Percentiles rank a stretch among this genome's conserved stretches.
Evolutionary conservation across 2,888 invertebrate species (phyloP).

Genomic region (Sarcophaga caerulescens): DNA sequence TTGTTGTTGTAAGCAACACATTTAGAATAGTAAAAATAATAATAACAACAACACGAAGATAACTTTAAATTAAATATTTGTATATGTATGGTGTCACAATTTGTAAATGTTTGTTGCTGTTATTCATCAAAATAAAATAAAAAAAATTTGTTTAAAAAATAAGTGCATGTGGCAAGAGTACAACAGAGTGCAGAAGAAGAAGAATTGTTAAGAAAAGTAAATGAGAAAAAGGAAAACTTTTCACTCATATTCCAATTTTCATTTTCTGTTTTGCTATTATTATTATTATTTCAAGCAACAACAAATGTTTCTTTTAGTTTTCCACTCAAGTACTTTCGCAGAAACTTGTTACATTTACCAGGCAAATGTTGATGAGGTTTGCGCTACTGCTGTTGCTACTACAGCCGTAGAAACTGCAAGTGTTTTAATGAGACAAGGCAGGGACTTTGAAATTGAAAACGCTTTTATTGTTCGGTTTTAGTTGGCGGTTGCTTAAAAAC

Average conservation of each 20-base stretch:
- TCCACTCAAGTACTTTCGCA: slow-evolving; percentile 59
- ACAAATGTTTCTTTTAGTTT: slow-evolving; percentile 60
- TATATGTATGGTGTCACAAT: slow-evolving; percentile 60
- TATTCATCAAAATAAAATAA: slow-evolving; percentile 22
- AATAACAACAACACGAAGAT: neutral
- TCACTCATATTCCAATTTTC: slow-evolving; percentile 1
- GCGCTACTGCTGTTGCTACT: neutral
- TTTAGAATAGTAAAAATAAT: neutral
- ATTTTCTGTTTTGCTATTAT: neutral
- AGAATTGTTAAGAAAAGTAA: neutral
- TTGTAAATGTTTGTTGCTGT: slow-evolving; percentile 32
- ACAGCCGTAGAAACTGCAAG: neutral
- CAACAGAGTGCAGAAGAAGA: neutral
- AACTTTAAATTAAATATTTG: slow-evolving; percentile 63
- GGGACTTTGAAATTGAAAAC: slow-evolving; percentile 25
- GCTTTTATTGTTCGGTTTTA: slow-evolving; percentile 46
- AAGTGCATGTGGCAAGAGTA: neutral
- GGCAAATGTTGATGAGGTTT: slow-evolving; percentile 62
- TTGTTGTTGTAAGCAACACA: neutral
- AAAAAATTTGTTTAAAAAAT: slow-evolving; percentile 14
- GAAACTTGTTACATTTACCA: slow-evolving; percentile 61
- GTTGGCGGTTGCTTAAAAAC: slow-evolving; percentile 20
- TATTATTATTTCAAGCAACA: slow-evolving; percentile 44
- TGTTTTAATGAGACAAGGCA: neutral
- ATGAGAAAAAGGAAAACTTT: slow-evolving; percentile 37